A percentile compares a stretch with the other conserved stretches of the same genome.
phyloP scores from a whole-genome alignment of 1,140 invertebrate species.

The Drosophila ironensis region DNA sequence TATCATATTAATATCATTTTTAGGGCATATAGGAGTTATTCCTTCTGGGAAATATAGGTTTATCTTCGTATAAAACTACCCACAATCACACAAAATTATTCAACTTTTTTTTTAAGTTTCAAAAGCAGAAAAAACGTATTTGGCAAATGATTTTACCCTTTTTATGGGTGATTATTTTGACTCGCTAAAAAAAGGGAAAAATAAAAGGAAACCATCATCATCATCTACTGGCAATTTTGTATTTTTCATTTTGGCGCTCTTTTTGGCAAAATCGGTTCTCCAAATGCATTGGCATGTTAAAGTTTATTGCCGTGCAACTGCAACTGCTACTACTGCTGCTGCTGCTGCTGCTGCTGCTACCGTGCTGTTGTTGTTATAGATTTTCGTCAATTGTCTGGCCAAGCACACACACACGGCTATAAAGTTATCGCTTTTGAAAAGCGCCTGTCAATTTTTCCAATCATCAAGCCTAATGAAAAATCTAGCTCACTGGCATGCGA shows the following conservation, averaged over 20 bases:
- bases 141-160: too few relatives aligned
- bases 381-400: slow-evolving; percentile 59
- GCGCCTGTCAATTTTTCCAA: slow-evolving; percentile 76
- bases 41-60: too few relatives aligned
- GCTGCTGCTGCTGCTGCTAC: background rate
- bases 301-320: slow-evolving; percentile 28
- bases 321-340: background rate
- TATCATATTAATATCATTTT: too few relatives aligned
- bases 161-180: too few relatives aligned
- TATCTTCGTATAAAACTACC: too few relatives aligned
- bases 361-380: slow-evolving; percentile 30
- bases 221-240: slow-evolving; percentile 20
- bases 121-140: too few relatives aligned
- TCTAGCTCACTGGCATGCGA: slow-evolving; percentile 40
- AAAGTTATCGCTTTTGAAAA: slow-evolving; percentile 68
- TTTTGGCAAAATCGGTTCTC: too few relatives aligned
- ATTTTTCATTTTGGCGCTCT: background rate
- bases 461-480: slow-evolving; percentile 76
- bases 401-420: slow-evolving; percentile 37
- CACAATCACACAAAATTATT: too few relatives aligned
- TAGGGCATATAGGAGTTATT: too few relatives aligned
- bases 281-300: slow-evolving; percentile 34
- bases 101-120: too few relatives aligned
- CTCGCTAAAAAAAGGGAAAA: too few relatives aligned
- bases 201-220: background rate